Base-by-base conservation (phyloP, 2,113 vertebrate genomes). In the Gallinago undulata region DNA sequence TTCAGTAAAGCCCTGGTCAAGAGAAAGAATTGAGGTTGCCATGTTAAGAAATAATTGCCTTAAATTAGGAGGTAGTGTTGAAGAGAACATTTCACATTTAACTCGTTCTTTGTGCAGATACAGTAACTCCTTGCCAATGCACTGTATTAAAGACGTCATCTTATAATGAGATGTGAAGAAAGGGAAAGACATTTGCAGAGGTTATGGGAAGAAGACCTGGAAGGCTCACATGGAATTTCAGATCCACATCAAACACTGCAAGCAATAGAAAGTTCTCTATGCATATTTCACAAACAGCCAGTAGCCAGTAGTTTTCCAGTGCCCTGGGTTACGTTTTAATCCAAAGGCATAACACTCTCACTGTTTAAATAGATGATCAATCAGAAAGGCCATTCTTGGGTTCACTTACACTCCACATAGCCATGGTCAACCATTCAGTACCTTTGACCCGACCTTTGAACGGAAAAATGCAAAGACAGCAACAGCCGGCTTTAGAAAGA, bases 371-470 rank as follows among this genome's bases (percentile, higher is more conserved):
- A 96, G 96, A 96, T 89, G 84, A 96, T 96, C 94, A 95, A 88
- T 97, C 82, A 96, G 74, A 85, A 95, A 96, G 97, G 94, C 82
- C 91, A 92, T 95, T 97, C 67, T 97, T 94, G 56, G 96, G 97
- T 97, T 97, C 97, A 96, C 69, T 96, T 96, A 89, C 93, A 97
- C 76, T 97, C 79, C 48, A 80, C 87, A 92, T 90, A 91, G 90
- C 95, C 93, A 87, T 92, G 77, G 91, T 92, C 93, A 91, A 51
- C 89, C 96, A 94, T 93, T 96, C 90, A 96, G 87, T 94, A 93
- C 91, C 95, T 97, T 94, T 97, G 97, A 96, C 97, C 93, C 69
- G 97, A 97, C 93, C 89, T 98, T 94, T 97, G 95, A 96, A 97
- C 5, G 3, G 84, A 89, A 94, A 95, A 97, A 96, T 87, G 87